Base-by-base conservation (phyloP, 2,797 vertebrate species). In the Gila robusta region DNA sequence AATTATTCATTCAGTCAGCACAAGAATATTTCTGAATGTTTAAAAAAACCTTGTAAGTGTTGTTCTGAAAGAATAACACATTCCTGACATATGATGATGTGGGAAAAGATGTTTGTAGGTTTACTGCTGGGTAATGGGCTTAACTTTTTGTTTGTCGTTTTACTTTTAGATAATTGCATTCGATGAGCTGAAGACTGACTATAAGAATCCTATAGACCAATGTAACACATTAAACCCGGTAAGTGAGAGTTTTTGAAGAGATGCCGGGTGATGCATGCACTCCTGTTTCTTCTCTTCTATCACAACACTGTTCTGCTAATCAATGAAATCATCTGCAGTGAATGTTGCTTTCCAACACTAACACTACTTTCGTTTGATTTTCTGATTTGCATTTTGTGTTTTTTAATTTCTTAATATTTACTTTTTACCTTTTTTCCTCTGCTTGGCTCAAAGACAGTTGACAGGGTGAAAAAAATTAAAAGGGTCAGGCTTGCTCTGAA, bases 381-480 rank as follows among this genome's bases (percentile, higher is more conserved):
- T 96, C 94, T 96, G 96, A 97, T 97, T 97, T 97, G 96, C 96
- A 97, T 97, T 96, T 95, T 96, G 92, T 95, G 86, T 96, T 96
- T 94, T 32, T 82, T 72, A 41, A 41, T 44, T 82, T 82, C 69
- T 82, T 59, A 82, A 71, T 96, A 96, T 94, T 97, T 96, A 94
- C 96, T 96, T 97, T 97, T 96, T 97, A 96, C 96, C 95, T 95
- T 93, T 95, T 95, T 96, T 86, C 84, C 87, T 91, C 90, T 92
- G 93, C 92, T 93, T 95, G 93, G 94, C 96, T 95, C 97, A 99
- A 99, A 99, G 98, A 99, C 98, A 98, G 95, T 99, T 98, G 98
- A 98, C 98, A 99, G 98, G 97, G 96, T 99, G 97, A 99, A 99
- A 99, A 99, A 99, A 98, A 97, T 99, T 96, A 99, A 98, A 96